Conservation (phyloP, 2,888 invertebrate genomes). For the Mesorhabditis spiculigera region DNA sequence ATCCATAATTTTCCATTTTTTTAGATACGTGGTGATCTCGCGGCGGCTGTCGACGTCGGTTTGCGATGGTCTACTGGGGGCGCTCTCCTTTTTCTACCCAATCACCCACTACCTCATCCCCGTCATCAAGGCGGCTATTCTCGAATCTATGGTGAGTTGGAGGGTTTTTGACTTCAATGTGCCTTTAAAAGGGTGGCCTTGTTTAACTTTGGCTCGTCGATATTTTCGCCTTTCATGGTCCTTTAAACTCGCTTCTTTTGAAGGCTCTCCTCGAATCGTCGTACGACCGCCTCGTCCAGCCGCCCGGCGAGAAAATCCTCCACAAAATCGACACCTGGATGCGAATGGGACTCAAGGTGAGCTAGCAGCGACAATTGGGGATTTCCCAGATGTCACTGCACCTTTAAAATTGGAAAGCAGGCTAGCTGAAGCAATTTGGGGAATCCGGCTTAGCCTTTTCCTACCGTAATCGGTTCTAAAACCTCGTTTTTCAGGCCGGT, state of each 20-base stretch:
- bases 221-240: too few relatives aligned
- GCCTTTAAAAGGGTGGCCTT: too few relatives aligned
- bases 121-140: neutral
- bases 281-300: neutral
- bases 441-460: too few relatives aligned
- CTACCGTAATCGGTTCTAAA: too few relatives aligned
- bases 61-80: neutral
- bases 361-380: neutral
- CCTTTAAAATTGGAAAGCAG: too few relatives aligned
- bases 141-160: neutral
- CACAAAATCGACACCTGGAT: neutral
- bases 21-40: neutral
- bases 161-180: too few relatives aligned
- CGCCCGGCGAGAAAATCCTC: neutral
- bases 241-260: neutral
- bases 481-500: neutral
- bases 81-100: neutral
- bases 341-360: neutral
- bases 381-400: too few relatives aligned
- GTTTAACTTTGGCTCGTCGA: too few relatives aligned
- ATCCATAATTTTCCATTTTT: neutral
- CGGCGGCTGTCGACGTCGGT: neutral
- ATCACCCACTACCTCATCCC: too few relatives aligned
- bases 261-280: neutral
- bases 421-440: too few relatives aligned